Evolutionary conservation across 2,888 invertebrate genomes (phyloP).

Genomic region (Eledone cirrhosa): DNA sequence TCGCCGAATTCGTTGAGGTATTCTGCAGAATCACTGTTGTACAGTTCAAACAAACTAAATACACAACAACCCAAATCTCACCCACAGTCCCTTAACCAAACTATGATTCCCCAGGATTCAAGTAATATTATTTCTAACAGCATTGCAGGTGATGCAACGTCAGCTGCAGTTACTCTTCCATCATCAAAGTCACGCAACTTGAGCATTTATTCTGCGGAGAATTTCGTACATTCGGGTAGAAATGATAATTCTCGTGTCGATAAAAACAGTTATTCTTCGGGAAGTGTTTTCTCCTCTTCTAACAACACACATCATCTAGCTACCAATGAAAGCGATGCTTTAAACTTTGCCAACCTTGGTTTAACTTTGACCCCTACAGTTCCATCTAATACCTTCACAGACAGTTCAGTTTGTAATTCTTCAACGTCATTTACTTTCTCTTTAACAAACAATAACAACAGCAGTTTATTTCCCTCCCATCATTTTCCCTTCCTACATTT

Average conservation of each 20-base stretch:
- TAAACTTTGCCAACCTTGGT: slow-evolving; percentile 55
- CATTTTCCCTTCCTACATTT: slow-evolving; percentile 43
- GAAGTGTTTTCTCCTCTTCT: neutral
- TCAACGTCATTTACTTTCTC: slow-evolving; percentile 38
- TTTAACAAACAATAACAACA: slow-evolving; percentile 33
- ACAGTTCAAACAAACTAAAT: slow-evolving; percentile 32
- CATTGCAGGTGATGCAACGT: slow-evolving; percentile 1
- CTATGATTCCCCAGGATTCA: slow-evolving; percentile 22
- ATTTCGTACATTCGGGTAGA: slow-evolving; percentile 52
- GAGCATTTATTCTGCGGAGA: slow-evolving; percentile 56
- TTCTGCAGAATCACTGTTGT: slow-evolving; percentile 47
- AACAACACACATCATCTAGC: slow-evolving; percentile 9
- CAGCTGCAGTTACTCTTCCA: neutral
- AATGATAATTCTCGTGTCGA: slow-evolving; percentile 36
- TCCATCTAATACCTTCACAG: slow-evolving; percentile 1
- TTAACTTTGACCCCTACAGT: slow-evolving; percentile 49
- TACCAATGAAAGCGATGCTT: slow-evolving; percentile 40
- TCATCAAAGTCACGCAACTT: slow-evolving; percentile 34
- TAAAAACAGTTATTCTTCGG: neutral
- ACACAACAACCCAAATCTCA: slow-evolving; percentile 10
- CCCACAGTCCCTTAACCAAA: slow-evolving; percentile 29
- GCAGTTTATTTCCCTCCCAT: slow-evolving; percentile 28
- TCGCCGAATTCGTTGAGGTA: slow-evolving; percentile 36
- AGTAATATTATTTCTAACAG: slow-evolving; percentile 15
- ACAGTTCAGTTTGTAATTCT: slow-evolving; percentile 30